Conservation (phyloP, 1,140 invertebrate genomes). For the Triops longicaudatus region DNA sequence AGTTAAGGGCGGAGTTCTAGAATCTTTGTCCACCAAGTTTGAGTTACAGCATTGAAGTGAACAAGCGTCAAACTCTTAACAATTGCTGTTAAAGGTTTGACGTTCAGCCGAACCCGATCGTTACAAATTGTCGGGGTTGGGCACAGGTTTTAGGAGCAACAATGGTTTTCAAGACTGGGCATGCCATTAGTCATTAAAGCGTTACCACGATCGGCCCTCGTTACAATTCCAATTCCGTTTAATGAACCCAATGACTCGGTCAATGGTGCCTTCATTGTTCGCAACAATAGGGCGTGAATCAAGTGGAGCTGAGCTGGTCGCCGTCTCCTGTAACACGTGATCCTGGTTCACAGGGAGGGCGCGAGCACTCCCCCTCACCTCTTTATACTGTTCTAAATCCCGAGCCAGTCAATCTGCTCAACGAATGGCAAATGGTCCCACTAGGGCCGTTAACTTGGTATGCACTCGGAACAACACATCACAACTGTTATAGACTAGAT, state of each 20-base stretch:
- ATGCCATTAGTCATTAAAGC: background rate
- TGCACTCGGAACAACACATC: conserved; percentile 6
- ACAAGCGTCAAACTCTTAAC: background rate
- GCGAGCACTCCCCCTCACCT: no score
- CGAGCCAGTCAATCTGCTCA: background rate
- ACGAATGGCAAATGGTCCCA: conserved; percentile 11
- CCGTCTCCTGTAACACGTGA: background rate
- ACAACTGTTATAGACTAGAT: background rate
- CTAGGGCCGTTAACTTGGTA: background rate
- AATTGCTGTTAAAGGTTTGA: background rate
- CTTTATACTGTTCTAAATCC: no score
- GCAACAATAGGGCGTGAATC: conserved; percentile 5
- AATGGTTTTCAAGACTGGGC: background rate
- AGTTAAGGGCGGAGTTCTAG: background rate
- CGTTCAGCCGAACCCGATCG: background rate
- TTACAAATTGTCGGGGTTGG: background rate
- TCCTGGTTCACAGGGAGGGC: background rate
- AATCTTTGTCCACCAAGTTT: no score
- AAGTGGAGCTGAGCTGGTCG: background rate
- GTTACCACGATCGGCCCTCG: background rate
- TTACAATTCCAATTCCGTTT: conserved; percentile 12
- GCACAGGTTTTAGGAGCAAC: background rate
- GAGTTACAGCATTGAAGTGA: no score
- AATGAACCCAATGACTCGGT: background rate
- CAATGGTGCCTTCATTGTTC: background rate